Evolutionary conservation across 2,113 vertebrate species (phyloP).

Genomic region (Tragelaphus imberbis): DNA sequence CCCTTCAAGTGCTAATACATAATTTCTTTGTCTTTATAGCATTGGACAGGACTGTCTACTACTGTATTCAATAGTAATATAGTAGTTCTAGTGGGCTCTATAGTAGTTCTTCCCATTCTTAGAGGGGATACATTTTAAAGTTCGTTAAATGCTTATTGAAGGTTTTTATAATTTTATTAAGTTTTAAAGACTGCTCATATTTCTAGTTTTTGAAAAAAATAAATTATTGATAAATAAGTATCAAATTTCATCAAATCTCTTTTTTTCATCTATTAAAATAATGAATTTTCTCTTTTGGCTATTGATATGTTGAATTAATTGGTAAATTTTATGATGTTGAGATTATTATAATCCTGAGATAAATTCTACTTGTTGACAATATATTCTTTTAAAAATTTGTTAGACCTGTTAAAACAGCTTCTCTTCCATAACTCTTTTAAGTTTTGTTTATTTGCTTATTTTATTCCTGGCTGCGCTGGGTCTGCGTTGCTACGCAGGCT

Average conservation of each 20-base stretch:
- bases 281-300: neutral
- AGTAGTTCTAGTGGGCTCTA: neutral
- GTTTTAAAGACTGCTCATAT: neutral
- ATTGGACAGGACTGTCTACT: neutral
- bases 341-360: neutral
- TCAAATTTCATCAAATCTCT: neutral
- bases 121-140: neutral
- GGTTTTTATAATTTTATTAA: neutral
- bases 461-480: neutral
- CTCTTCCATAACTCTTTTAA: neutral
- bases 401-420: neutral
- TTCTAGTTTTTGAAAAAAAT: neutral
- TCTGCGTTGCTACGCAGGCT: fast-evolving
- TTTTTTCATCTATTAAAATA: neutral
- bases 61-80: neutral
- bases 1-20: neutral
- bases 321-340: neutral
- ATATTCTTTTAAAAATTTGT: neutral
- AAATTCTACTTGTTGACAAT: neutral
- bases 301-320: neutral
- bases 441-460: neutral
- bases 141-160: neutral
- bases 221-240: neutral
- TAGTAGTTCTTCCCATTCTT: neutral
- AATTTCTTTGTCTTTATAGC: neutral